Evolutionary conservation across 2,888 invertebrate genomes (phyloP).

Genomic region (Ichneumoninae sp.): DNA sequence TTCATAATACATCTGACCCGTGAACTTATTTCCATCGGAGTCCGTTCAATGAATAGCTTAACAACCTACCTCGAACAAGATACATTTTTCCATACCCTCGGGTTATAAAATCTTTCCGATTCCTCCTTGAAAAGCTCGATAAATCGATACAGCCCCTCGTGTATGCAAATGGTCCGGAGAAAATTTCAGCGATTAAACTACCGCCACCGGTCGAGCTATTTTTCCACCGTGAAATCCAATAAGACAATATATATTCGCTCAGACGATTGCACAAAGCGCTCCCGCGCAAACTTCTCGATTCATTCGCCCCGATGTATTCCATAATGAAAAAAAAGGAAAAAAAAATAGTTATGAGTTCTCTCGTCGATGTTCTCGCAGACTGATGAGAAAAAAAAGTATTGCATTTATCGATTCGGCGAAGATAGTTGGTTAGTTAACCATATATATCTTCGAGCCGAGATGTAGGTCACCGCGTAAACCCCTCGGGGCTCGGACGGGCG

Average conservation of each 20-base stretch:
- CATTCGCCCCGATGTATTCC: conserved; percentile 26
- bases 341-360: conserved; percentile 31
- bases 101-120: neutral
- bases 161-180: neutral
- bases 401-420: conserved; percentile 43
- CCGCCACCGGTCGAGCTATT: neutral
- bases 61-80: neutral
- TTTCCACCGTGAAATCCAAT: conserved; percentile 12
- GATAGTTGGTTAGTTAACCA: conserved; percentile 18
- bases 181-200: neutral
- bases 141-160: neutral
- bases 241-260: conserved; percentile 1
- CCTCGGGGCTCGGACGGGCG: conserved; percentile 17
- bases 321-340: conserved; percentile 33
- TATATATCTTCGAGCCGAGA: conserved; percentile 6
- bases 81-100: neutral
- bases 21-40: neutral
- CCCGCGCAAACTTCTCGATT: conserved; percentile 17
- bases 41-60: neutral
- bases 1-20: neutral
- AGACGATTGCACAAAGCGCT: neutral
- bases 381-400: conserved; percentile 25
- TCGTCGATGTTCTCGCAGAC: neutral
- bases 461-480: conserved; percentile 28
- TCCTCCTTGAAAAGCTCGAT: neutral